Conservation (phyloP, 2,888 invertebrate genomes). For the Rhogogaster chlorosoma region DNA sequence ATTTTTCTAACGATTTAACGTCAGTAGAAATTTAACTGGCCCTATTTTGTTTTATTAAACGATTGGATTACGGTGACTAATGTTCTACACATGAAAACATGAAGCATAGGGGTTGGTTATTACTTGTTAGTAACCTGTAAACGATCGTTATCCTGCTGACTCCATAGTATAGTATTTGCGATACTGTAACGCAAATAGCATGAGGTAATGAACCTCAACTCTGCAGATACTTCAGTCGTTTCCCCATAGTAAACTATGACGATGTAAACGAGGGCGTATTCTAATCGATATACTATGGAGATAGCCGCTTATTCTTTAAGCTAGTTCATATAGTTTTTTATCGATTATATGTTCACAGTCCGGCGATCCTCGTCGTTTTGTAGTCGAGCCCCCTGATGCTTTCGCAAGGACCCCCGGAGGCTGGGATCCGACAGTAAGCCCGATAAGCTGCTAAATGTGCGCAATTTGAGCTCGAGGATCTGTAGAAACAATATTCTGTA, state of each 20-base stretch:
- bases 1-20: too few species aligned
- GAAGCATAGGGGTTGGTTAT: background rate
- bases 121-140: background rate
- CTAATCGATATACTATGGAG: background rate
- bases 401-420: conserved; percentile 48
- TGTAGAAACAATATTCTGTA: conserved; percentile 69
- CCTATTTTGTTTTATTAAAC: too few species aligned
- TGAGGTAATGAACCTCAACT: background rate
- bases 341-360: conserved; percentile 7
- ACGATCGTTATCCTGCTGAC: background rate
- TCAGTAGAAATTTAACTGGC: too few species aligned
- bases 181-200: background rate
- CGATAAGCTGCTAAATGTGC: conserved; percentile 71
- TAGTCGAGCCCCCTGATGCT: conserved; percentile 43
- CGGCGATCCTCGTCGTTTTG: background rate
- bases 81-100: background rate
- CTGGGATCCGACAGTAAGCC: conserved; percentile 66
- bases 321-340: conserved; percentile 3
- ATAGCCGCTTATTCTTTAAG: background rate
- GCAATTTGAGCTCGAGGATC: conserved; percentile 69
- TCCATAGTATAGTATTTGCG: background rate
- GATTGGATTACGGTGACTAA: background rate
- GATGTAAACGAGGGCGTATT: background rate
- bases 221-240: background rate
- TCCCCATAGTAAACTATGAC: background rate